Conservation (phyloP, 2,888 invertebrate genomes). For the Tetheella fluctuosa region DNA sequence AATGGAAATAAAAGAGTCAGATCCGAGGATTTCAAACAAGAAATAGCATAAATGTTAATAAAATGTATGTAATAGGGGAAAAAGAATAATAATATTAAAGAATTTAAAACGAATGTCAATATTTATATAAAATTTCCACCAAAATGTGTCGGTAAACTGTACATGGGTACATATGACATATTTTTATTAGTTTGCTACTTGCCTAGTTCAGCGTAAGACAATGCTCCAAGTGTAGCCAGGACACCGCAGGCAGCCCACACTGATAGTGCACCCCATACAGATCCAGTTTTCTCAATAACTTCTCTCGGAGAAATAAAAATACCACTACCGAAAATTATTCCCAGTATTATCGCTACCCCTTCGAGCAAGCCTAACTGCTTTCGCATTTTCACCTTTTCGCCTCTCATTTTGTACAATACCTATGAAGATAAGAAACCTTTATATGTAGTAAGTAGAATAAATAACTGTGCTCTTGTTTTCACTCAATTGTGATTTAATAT, state of each 20-base stretch:
- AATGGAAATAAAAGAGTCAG: too few species aligned
- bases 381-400: conserved; percentile 90
- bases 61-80: too few species aligned
- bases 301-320: conserved; percentile 98
- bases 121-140: too few species aligned
- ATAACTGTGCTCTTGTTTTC: too few species aligned
- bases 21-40: too few species aligned
- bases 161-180: too few species aligned
- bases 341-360: conserved; percentile 96
- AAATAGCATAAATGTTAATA: too few species aligned
- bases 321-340: conserved; percentile 97
- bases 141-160: too few species aligned
- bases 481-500: too few species aligned
- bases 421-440: too few species aligned
- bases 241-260: conserved; percentile 96
- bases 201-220: conserved; percentile 98
- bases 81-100: too few species aligned
- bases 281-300: conserved; percentile 94
- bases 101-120: too few species aligned
- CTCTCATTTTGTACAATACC: conserved; percentile 50
- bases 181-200: conserved; percentile 45
- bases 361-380: conserved; percentile 95
- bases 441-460: conserved; percentile 9
- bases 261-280: conserved; percentile 93
- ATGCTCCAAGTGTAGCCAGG: conserved; percentile 95